Conservation (phyloP, 1,140 invertebrate genomes). For the Drosophila biarmipes region DNA sequence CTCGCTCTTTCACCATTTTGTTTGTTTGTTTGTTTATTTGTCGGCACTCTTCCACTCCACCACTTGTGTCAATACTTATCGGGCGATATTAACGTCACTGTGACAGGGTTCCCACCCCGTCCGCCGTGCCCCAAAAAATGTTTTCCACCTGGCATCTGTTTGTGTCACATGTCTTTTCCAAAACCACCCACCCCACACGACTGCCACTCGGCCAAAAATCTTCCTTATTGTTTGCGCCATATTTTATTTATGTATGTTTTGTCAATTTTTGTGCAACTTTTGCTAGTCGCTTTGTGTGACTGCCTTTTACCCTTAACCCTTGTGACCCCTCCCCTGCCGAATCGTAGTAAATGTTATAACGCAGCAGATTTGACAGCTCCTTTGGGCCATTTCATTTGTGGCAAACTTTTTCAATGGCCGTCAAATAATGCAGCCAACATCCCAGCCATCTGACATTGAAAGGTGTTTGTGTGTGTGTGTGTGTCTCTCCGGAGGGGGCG, state of each 20-base stretch:
- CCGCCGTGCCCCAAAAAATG: background rate
- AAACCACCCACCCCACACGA: no score
- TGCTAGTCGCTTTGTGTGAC: constrained; percentile 50
- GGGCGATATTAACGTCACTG: constrained; percentile 72
- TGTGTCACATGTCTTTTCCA: constrained; percentile 57
- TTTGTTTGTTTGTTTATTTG: constrained; percentile 38
- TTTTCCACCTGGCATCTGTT: constrained; percentile 58
- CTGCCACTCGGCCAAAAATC: constrained; percentile 8
- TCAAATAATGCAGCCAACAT: constrained; percentile 43
- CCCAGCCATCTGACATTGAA: constrained; percentile 26
- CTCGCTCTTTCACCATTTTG: constrained; percentile 19
- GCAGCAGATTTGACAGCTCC: constrained; percentile 52
- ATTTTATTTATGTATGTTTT: constrained; percentile 82
- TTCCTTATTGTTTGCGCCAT: constrained; percentile 62
- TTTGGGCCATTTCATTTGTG: constrained; percentile 54
- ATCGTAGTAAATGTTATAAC: constrained; percentile 44
- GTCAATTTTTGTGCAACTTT: constrained; percentile 77
- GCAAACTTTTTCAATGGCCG: constrained; percentile 50
- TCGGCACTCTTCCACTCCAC: constrained; percentile 21
- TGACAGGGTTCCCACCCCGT: constrained; percentile 21
- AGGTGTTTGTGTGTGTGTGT: constrained; percentile 15
- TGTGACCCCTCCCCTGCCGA: constrained; percentile 1
- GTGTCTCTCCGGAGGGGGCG: constrained; percentile 2
- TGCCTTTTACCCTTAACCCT: constrained; percentile 23
- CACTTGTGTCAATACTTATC: constrained; percentile 76